Evolutionary conservation across 2,888 invertebrate species (phyloP).

Genomic region (Protodeltote pygarga): DNA sequence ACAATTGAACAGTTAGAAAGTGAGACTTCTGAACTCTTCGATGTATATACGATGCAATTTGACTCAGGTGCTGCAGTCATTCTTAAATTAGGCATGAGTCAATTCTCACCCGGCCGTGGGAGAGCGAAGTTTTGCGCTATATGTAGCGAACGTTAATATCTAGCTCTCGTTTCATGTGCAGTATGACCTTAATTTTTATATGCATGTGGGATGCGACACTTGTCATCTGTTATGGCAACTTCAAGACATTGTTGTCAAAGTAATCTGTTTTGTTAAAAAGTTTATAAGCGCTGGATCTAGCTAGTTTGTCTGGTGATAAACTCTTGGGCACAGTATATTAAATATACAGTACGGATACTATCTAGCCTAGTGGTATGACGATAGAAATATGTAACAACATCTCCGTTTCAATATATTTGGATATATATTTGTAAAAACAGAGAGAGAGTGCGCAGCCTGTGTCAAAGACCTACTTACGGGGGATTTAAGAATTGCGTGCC

Average conservation of each 20-base stretch:
- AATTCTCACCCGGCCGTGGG: constrained; percentile 7
- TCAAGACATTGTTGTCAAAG: too few species aligned
- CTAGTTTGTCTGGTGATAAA: too few species aligned
- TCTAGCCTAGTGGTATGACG: too few species aligned
- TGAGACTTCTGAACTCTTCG: constrained; percentile 1
- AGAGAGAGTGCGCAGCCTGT: too few species aligned
- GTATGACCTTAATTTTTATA: constrained; percentile 28
- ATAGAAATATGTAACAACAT: too few species aligned
- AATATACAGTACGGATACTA: too few species aligned
- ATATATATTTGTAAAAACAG: too few species aligned
- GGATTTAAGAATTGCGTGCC: too few species aligned
- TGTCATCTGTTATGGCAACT: constrained; percentile 11
- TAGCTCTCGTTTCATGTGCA: constrained; percentile 18
- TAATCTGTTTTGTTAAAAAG: not conserved
- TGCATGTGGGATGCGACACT: constrained; percentile 6
- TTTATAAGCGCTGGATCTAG: not conserved
- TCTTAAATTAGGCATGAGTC: constrained; percentile 45
- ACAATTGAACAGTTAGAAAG: too few species aligned
- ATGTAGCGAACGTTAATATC: constrained; percentile 14
- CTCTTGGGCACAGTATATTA: too few species aligned
- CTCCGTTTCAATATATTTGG: too few species aligned
- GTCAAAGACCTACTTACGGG: too few species aligned
- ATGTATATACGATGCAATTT: constrained; percentile 17
- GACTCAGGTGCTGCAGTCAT: constrained; percentile 32
- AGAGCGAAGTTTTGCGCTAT: constrained; percentile 21